Conservation (phyloP, 2,797 vertebrate genomes). For the Myotis myotis region DNA sequence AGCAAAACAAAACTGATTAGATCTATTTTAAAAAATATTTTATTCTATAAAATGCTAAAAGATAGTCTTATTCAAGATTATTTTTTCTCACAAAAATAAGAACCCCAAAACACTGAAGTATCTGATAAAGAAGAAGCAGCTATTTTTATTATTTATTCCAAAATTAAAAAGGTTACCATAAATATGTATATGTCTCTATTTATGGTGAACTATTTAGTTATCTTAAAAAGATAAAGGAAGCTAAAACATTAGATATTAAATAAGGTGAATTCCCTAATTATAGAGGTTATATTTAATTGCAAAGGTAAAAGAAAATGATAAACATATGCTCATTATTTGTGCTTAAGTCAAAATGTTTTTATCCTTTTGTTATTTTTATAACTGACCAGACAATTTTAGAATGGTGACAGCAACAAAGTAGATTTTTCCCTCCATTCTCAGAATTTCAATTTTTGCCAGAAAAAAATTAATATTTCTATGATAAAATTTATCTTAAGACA, state of each 20-base stretch:
- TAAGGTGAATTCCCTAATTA: background rate
- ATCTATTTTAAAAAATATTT: background rate
- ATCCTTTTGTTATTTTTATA: background rate
- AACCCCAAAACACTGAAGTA: background rate
- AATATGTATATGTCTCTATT: background rate
- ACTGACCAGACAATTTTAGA: background rate
- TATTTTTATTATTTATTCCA: background rate
- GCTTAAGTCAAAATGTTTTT: background rate
- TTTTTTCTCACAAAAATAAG: slow-evolving; percentile 27
- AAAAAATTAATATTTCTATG: background rate
- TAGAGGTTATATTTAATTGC: background rate
- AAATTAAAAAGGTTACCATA: background rate
- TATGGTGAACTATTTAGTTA: background rate
- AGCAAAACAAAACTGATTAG: background rate
- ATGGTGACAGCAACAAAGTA: background rate
- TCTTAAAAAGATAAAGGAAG: background rate
- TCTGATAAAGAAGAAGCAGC: background rate
- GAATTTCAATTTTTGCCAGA: background rate
- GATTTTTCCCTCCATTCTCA: background rate
- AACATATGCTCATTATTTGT: background rate
- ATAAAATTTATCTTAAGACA: background rate
- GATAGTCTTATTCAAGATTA: background rate
- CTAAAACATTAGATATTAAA: background rate
- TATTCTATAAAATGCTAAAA: background rate
- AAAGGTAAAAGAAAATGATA: no score